A percentile compares a stretch with the other conserved stretches of the same genome.
These are phyloP conservation scores for Epirrhoe alternata DNA, from an alignment of 2,888 invertebrate genomes.

Conservation along the genomic window DNA sequence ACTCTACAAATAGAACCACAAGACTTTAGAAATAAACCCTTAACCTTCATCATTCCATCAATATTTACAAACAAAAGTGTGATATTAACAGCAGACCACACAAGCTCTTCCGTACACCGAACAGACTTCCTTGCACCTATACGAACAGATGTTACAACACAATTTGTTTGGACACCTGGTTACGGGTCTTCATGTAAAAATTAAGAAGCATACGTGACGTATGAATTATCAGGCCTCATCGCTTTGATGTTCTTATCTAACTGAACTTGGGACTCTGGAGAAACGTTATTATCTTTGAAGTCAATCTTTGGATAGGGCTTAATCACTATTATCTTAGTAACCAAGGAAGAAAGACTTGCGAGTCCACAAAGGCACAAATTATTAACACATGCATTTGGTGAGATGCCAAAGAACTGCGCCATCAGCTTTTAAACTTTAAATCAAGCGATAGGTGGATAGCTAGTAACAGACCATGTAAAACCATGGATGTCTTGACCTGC, in stretches of 20 bases:
- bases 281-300: too few species aligned
- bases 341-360: too few species aligned
- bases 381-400: too few species aligned
- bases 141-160: constrained; percentile 24
- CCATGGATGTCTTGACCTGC: constrained; percentile 23
- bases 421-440: not conserved
- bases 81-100: constrained; percentile 21
- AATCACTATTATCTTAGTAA: too few species aligned
- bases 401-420: not conserved
- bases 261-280: not conserved
- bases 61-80: constrained; percentile 28
- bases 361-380: too few species aligned
- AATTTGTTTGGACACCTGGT: constrained; percentile 45
- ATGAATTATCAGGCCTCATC: not conserved
- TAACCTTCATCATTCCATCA: constrained; percentile 28
- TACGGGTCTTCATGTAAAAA: constrained; percentile 6
- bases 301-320: too few species aligned
- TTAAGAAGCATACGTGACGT: constrained; percentile 6
- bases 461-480: not conserved
- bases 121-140: constrained; percentile 30
- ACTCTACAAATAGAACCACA: constrained; percentile 20
- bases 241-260: not conserved
- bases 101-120: constrained; percentile 1
- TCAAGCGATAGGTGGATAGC: not conserved
- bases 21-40: constrained; percentile 10